Base-by-base conservation (phyloP, 2,888 invertebrate species). In the Andricus curvator region DNA sequence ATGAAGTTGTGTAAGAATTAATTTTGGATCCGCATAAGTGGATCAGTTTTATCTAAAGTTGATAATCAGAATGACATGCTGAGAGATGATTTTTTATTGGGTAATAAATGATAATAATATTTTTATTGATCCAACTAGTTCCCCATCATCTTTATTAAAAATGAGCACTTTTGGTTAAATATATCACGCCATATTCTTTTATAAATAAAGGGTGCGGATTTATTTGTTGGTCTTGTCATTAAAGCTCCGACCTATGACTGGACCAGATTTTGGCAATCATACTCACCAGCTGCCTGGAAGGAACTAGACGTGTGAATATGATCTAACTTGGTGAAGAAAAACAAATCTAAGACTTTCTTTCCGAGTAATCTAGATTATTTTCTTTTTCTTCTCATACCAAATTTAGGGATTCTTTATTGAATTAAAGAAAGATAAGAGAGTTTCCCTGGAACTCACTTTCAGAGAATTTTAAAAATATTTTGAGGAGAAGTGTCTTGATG, bases 201-300 rank as follows among this genome's bases (percentile, higher is more conserved):
- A n/a, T n/a, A 56, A n/a, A 56, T 56, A 56, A 56, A 22, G 11
- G 56, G n/a, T 56, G n/a, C n/a, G 56, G n/a, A 11, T 56, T 56
- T 56, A 56, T 56, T 56, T 56, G 56, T 56, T 56, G n/a, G 20
- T 56, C 56, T 56, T n/a, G 56, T 9, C 56, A 56, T 56, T n/a
- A 2, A 56, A 20, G 11, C 17, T n/a, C 56, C n/a, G 56, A 56
- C n/a, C 41, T 25, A 65, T 41, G 65, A n/a, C 56, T 56, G 56
- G 11, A 3, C n/a, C 56, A 56, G 56, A 56, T 56, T 65, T 78
- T 64, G 20, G 64, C 20, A 25, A 77, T 62, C 22, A 25, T 29
- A 76, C 56, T 70, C 67, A 51, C 51, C 65, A 76, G 37, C 20
- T 66, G 78, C 68, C 77, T 65, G 44, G 65, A 66, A 83, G 64